Base-by-base conservation (phyloP, 2,113 vertebrate species). In the Anthoscopus minutus region DNA sequence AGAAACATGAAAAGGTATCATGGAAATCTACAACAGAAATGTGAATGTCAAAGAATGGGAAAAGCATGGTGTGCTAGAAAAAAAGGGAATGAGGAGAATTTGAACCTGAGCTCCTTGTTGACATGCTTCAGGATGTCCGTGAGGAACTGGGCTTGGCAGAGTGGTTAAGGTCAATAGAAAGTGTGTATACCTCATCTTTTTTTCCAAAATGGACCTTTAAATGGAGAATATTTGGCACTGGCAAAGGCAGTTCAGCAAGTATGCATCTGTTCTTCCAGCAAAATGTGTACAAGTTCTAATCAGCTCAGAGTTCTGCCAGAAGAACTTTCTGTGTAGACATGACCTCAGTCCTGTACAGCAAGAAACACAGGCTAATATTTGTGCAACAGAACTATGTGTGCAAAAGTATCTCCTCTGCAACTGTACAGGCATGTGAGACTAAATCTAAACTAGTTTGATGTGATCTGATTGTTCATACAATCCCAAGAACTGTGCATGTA, bases 281-380 rank as follows among this genome's bases (percentile, higher is more conserved):
- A 31, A 53, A 60, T 31, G 25, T 38, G 65, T 64, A 44, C 40
- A 64, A 87, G 44, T 33, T 82, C 25, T 76, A 85, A 93, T 65
- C 62, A 77, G 53, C 40, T n/a, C 70, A 21, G 30, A 85, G 66
- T 88, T 74, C 79, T 93, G 90, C 88, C 93, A 92, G 88, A 74
- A 84, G 38, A 67, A 37, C 73, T 57, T 82, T 82, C 70, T 95
- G 62, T 89, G 45, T 61, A 96, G 93, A 89, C 92, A 92, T 96
- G 81, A 96, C 86, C 81, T 96, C 96, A 96, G 88, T 45, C 47
- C 35, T 78, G 47, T 79, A 38, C 65, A 81, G 28, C 47, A 64
- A 84, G 83, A 84, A 93, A 74, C 35, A 20, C 21, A 71, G 33
- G 56, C 40, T 91, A 62, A 54, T 93, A 71, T 94, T 92, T 90